These are phyloP conservation scores for Clarias gariepinus DNA, from an alignment of 2,113 vertebrate genomes.

Conservation along the genomic window DNA sequence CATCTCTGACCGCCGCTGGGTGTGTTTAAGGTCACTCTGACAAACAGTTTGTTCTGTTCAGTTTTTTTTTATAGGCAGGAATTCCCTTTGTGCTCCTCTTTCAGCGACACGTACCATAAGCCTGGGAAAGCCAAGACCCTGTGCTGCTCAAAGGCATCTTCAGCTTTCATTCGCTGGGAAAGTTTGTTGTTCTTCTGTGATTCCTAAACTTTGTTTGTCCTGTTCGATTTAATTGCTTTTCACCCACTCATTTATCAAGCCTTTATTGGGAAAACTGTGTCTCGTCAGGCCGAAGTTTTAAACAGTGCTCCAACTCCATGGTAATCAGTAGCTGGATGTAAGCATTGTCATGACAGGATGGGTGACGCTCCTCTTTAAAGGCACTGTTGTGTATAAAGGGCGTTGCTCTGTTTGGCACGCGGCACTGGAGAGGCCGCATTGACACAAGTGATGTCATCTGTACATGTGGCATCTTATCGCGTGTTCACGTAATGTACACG, in stretches of 20 bases:
- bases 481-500: neutral
- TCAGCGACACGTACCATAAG: slow-evolving; percentile 54
- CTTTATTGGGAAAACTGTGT: slow-evolving; percentile 28
- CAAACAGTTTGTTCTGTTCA: slow-evolving; percentile 52
- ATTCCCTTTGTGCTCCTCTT: slow-evolving; percentile 56
- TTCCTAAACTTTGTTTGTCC: neutral
- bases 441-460: neutral
- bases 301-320: neutral
- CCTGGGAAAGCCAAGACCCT: slow-evolving; percentile 46
- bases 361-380: neutral
- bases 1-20: slow-evolving; percentile 42
- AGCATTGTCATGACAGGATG: neutral
- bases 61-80: slow-evolving; percentile 59
- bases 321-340: neutral
- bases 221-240: neutral
- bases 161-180: neutral
- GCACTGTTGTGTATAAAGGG: neutral
- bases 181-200: neutral
- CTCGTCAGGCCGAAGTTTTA: slow-evolving; percentile 1
- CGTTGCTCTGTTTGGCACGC: neutral
- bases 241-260: neutral
- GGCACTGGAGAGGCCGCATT: neutral
- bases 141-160: neutral
- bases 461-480: neutral
- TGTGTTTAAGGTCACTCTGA: slow-evolving; percentile 48